Conservation (phyloP, 2,797 vertebrate genomes). For the Phyllotis vaccarum region DNA sequence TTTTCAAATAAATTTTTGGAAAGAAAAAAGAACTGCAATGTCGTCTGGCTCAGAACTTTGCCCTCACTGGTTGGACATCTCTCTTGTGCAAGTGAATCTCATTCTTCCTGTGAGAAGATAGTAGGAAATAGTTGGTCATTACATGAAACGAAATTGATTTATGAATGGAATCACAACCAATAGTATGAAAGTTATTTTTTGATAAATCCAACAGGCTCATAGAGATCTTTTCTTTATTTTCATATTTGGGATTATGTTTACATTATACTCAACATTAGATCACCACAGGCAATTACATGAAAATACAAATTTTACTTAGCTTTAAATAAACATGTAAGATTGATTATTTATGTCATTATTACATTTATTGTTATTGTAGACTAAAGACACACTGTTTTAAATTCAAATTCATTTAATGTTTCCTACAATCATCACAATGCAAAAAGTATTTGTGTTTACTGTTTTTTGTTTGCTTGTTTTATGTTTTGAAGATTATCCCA, state of each 20-base stretch:
- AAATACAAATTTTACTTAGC: constrained; percentile 16
- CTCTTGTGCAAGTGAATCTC: background rate
- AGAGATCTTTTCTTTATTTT: background rate
- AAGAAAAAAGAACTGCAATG: constrained; percentile 72
- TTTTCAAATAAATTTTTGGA: constrained; percentile 75
- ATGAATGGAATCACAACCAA: constrained; percentile 2
- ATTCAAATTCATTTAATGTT: background rate
- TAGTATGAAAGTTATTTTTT: background rate
- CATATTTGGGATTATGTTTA: background rate
- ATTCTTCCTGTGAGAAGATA: background rate
- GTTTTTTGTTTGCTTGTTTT: background rate
- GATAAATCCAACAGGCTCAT: background rate
- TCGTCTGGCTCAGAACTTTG: background rate
- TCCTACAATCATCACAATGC: background rate
- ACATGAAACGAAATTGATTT: background rate
- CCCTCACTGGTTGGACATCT: background rate
- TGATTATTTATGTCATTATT: background rate
- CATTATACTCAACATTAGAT: background rate
- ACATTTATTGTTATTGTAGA: background rate
- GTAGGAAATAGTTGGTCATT: constrained; percentile 27
- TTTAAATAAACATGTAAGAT: constrained; percentile 46
- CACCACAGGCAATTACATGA: background rate
- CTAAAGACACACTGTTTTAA: background rate
- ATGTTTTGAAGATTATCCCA: background rate
- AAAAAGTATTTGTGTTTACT: background rate